Evolutionary conservation across 2,888 invertebrate species (phyloP).

Genomic region (Perizoma flavofasciatum): DNA sequence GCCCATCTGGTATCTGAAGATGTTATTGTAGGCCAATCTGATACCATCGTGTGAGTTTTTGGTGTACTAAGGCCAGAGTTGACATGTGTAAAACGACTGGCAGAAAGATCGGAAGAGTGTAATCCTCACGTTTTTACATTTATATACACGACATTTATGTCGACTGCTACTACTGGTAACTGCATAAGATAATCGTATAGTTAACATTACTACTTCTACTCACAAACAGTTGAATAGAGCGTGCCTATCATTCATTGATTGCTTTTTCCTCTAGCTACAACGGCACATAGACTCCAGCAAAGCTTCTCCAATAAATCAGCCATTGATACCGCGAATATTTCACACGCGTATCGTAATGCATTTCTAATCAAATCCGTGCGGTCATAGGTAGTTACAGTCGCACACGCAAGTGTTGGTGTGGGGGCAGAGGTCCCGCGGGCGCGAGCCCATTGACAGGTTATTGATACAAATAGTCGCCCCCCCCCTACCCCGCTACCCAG

Average conservation of each 20-base stretch:
- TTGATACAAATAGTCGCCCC: constrained; percentile 81
- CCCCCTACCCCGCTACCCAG: constrained; percentile 51
- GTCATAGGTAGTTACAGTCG: constrained; percentile 50
- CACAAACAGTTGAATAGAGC: constrained; percentile 14
- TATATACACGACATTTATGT: constrained; percentile 13
- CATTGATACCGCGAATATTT: constrained; percentile 43
- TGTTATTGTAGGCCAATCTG: too few species aligned
- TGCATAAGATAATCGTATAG: constrained; percentile 11
- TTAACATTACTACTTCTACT: constrained; percentile 12
- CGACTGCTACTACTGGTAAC: constrained; percentile 3
- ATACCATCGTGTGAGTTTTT: too few species aligned
- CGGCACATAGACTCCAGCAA: constrained; percentile 19
- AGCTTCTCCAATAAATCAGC: constrained; percentile 28
- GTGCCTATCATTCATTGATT: constrained; percentile 11
- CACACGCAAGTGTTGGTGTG: constrained; percentile 62
- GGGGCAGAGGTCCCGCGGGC: constrained; percentile 68
- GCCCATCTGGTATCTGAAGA: too few species aligned
- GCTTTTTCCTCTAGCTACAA: constrained; percentile 18
- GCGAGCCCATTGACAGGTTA: constrained; percentile 84
- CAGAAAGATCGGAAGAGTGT: too few species aligned
- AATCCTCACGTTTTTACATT: too few species aligned
- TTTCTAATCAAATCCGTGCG: constrained; percentile 79
- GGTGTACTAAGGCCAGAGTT: too few species aligned
- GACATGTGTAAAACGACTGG: too few species aligned
- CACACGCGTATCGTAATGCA: constrained; percentile 67